Base-by-base conservation (phyloP, 2,113 vertebrate species). In the Sinocyclocheilus anshuiensis region DNA sequence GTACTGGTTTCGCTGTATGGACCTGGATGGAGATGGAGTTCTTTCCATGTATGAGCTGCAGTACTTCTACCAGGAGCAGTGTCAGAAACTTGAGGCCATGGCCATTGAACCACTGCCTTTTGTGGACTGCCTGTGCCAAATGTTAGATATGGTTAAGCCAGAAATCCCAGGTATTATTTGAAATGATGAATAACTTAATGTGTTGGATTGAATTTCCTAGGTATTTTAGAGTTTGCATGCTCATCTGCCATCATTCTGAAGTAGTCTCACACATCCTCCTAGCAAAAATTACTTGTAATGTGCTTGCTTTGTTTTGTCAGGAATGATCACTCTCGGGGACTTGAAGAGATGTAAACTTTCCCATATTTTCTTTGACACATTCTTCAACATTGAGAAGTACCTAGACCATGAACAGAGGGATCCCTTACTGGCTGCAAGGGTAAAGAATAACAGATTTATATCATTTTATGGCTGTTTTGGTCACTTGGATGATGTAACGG, bases 1-100 rank as follows among this genome's bases (percentile, higher is more conserved):
- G 92, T 99, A 99, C 92, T 99, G 98, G 98, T 99, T 99, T 93
- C 98, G 98, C 90, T 98, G 97, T 88, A 98, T 99, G 98, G 98
- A 99, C 90, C 91, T 99, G 83, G 97, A 99, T 42, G 98, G 98
- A 1, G 98, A 99, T 48, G 98, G 98, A 0, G 94, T 93, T 61
- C 92, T 99, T 83, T 98, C 97, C 86, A 97, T 98, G 96, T 99
- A 97, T 55, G 98, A 99, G 92, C 89, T 99, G 83, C 95, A 99
- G 90, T 96, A 95, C 87, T 99, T 99, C 93, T 99, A 99, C 45
- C 96, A 98, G 92, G 98, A 99, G 87, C 98, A 99, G 90, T 95
- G 96, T 89, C 97, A 96, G 86, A 96, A 97, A 89, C 93, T 99
- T 92, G 96, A 97, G 83, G 92, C 95, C 84, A 96, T 98, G 96